phyloP scores from a whole-genome alignment of 2,113 vertebrate genomes.

The Pantherophis guttatus region DNA sequence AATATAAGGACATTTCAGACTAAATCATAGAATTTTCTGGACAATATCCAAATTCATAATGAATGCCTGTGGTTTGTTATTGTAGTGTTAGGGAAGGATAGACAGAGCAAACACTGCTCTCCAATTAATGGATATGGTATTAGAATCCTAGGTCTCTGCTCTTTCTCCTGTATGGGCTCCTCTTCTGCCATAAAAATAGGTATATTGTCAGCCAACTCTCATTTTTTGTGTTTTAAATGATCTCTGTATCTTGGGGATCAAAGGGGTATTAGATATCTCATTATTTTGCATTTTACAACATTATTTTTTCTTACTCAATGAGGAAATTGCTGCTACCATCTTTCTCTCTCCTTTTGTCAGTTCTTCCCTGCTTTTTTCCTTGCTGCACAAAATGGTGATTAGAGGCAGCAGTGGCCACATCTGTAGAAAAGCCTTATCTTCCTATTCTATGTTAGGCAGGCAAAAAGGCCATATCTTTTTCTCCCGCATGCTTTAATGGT shows the following conservation, averaged over 20 bases:
- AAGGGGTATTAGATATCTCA: not conserved
- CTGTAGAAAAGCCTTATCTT: not conserved
- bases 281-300: not conserved
- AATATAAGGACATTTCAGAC: not conserved
- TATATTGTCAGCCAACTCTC: not conserved
- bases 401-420: not conserved
- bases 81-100: not conserved
- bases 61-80: not conserved
- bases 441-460: not conserved
- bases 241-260: not conserved
- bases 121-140: not conserved
- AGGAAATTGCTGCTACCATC: not conserved
- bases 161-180: not conserved
- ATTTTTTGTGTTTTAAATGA: not conserved
- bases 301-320: not conserved
- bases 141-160: not conserved
- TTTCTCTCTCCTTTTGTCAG: not conserved
- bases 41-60: not conserved
- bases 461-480: not conserved
- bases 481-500: not conserved
- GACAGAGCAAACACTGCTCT: not conserved
- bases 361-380: not conserved
- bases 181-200: not conserved
- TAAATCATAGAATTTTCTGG: not conserved
- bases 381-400: not conserved